Conservation (phyloP, 2,797 vertebrate species). For the Sphenodon punctatus region DNA sequence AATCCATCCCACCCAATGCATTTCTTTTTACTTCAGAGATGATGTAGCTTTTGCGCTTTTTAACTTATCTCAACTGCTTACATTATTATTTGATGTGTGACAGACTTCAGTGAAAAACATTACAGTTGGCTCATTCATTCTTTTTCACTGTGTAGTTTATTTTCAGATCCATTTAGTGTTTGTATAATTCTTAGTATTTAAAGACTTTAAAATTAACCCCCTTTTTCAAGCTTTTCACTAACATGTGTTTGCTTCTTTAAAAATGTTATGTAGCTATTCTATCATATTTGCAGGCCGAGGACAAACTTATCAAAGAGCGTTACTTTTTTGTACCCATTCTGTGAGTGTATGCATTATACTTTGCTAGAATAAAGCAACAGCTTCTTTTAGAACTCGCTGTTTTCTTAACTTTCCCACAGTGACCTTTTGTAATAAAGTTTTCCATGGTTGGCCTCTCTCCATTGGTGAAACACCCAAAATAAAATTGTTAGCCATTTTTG, state of each 20-base stretch:
- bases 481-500: not conserved
- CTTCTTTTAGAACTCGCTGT: not conserved
- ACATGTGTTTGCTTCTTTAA: not conserved
- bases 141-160: not conserved
- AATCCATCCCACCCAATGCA: not conserved
- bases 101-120: not conserved
- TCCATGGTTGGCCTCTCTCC: not conserved
- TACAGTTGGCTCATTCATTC: not conserved
- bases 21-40: constrained; percentile 3
- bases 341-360: not conserved
- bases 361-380: not conserved
- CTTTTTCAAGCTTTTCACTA: not conserved
- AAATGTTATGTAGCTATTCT: not conserved
- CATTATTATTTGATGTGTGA: not conserved
- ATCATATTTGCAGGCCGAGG: not conserved
- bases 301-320: not conserved
- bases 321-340: not conserved
- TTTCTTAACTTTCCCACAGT: not conserved
- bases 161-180: not conserved
- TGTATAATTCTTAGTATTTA: not conserved
- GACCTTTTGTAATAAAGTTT: not conserved
- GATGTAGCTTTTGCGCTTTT: not conserved
- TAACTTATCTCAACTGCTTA: not conserved
- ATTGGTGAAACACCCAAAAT: not conserved
- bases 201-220: not conserved